Evolutionary conservation across 2,888 invertebrate species (phyloP).

Genomic region (Prenolepis imparis): DNA sequence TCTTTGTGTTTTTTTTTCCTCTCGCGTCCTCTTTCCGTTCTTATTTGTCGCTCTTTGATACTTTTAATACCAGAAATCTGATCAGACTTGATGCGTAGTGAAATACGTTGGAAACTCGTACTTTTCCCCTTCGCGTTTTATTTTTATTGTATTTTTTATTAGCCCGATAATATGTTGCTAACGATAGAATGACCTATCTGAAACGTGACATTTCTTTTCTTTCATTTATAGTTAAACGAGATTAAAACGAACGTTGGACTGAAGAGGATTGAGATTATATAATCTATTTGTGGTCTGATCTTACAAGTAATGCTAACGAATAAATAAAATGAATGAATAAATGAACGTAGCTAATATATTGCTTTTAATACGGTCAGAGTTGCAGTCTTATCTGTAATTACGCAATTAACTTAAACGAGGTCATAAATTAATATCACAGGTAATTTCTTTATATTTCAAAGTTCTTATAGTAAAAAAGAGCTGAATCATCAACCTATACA

Average conservation of each 20-base stretch:
- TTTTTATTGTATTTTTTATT: constrained; percentile 30
- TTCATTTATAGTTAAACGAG: not conserved
- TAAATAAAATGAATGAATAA: not conserved
- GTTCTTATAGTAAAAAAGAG: not conserved
- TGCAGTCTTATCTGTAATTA: not conserved
- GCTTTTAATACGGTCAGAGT: constrained; percentile 3
- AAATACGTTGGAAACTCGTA: not conserved
- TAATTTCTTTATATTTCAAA: not conserved
- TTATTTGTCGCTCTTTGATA: constrained; percentile 68
- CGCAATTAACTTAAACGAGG: constrained; percentile 5
- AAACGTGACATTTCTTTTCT: not conserved
- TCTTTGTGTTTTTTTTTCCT: not conserved
- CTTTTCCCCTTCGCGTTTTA: not conserved
- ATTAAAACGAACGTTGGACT: not conserved
- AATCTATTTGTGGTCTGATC: not conserved
- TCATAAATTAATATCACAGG: not conserved
- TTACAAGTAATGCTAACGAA: not conserved
- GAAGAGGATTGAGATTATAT: not conserved
- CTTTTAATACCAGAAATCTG: constrained; percentile 73
- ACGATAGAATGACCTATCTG: constrained; percentile 8
- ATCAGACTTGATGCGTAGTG: constrained; percentile 60
- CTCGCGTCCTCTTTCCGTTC: constrained; percentile 11
- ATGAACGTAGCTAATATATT: constrained; percentile 15
- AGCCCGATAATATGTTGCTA: not conserved
- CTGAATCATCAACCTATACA: not conserved